Evolutionary conservation across 2,797 vertebrate genomes (phyloP).

Genomic region (Rhabdomys pumilio): DNA sequence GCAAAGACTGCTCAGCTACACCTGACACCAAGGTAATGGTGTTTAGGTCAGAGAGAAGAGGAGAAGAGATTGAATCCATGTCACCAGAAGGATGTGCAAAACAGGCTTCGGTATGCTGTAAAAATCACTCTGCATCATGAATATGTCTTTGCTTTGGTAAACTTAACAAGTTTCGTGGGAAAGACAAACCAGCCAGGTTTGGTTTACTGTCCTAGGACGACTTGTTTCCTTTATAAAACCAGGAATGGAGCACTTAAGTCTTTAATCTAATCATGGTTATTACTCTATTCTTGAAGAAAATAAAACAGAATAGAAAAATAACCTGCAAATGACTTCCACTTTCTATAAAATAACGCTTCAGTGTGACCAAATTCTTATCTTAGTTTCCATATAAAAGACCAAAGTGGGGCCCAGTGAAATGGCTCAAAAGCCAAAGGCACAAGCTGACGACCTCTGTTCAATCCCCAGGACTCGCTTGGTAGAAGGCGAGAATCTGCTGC

Average conservation of each 20-base stretch:
- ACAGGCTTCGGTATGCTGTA: neutral
- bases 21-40: neutral
- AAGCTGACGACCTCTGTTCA: too few species aligned
- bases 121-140: conserved; percentile 18
- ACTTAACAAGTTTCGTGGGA: conserved; percentile 35
- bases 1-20: neutral
- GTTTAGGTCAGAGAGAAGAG: neutral
- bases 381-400: conserved; percentile 49
- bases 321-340: conserved; percentile 28
- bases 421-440: neutral
- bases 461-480: neutral
- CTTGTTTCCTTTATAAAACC: conserved; percentile 52
- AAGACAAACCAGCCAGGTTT: conserved; percentile 33
- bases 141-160: conserved; percentile 44
- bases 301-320: neutral
- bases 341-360: conserved; percentile 28
- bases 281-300: conserved; percentile 58
- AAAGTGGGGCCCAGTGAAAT: neutral
- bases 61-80: neutral
- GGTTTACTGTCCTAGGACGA: neutral
- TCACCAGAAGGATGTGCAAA: conserved; percentile 24
- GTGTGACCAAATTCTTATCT: conserved; percentile 29
- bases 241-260: conserved; percentile 35
- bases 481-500: neutral
- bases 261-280: conserved; percentile 14